phyloP scores from a whole-genome alignment of 1,140 invertebrate species.

The Paraescarpia echinospica region DNA sequence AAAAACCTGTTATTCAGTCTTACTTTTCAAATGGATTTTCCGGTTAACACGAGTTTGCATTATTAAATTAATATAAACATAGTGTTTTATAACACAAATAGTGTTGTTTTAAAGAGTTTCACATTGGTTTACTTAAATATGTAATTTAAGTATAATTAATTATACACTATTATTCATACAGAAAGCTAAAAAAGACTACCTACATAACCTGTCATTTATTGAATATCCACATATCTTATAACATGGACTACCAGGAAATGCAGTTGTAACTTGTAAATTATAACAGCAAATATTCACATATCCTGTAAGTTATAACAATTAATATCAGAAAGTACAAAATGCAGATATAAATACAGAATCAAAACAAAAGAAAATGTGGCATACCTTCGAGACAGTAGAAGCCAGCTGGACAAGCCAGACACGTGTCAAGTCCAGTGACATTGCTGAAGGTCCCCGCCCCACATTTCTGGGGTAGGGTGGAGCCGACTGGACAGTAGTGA shows the following conservation, averaged over 20 bases:
- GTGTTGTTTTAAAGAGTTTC: neutral
- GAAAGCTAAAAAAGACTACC: neutral
- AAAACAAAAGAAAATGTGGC: constrained; percentile 19
- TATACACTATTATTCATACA: neutral
- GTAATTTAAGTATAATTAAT: neutral
- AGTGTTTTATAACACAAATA: neutral
- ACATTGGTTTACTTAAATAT: neutral
- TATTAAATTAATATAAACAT: too few relatives aligned
- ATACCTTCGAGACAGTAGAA: constrained; percentile 36
- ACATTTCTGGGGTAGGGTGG: constrained; percentile 27
- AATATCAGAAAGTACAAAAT: too few relatives aligned
- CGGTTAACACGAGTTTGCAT: too few relatives aligned
- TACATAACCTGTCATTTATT: neutral
- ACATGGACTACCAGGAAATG: neutral
- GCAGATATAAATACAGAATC: neutral
- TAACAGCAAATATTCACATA: too few relatives aligned
- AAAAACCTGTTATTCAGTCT: neutral
- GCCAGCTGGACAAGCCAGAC: constrained; percentile 29
- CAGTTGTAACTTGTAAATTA: too few relatives aligned
- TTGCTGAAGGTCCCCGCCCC: constrained; percentile 30
- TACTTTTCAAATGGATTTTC: neutral
- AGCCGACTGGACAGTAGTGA: constrained; percentile 32
- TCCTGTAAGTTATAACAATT: too few relatives aligned
- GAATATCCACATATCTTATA: neutral
- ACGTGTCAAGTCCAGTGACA: constrained; percentile 27